Evolutionary conservation across 2,888 invertebrate genomes (phyloP).

Genomic region (Diaprepes abbreviatus): DNA sequence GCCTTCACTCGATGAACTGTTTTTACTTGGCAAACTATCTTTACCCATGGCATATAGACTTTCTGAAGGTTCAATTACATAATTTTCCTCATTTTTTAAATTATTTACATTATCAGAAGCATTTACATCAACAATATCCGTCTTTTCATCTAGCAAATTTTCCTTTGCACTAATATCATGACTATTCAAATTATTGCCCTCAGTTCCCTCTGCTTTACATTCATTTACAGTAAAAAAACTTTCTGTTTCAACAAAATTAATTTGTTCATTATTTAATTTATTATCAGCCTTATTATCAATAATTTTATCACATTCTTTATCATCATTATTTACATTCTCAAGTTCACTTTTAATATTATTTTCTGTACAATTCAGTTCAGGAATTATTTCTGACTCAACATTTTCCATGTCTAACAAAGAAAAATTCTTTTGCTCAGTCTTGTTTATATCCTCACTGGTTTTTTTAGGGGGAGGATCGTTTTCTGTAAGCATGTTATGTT

Average conservation of each 20-base stretch:
- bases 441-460: constrained; percentile 19
- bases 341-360: constrained; percentile 13
- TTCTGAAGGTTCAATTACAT: constrained; percentile 22
- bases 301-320: constrained; percentile 37
- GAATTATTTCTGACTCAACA: constrained; percentile 4
- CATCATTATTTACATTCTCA: constrained; percentile 25
- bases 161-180: constrained; percentile 19
- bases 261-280: constrained; percentile 23
- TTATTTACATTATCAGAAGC: constrained; percentile 1
- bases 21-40: neutral
- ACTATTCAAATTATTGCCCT: constrained; percentile 18
- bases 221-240: constrained; percentile 15
- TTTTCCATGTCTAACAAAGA: constrained; percentile 24
- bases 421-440: constrained; percentile 28
- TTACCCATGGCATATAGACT: constrained; percentile 16
- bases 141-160: constrained; percentile 3
- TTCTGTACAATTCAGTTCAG: constrained; percentile 18
- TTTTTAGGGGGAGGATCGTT: neutral
- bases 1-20: neutral
- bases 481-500: neutral
- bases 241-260: constrained; percentile 17
- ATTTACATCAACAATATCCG: constrained; percentile 30
- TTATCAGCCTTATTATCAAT: constrained; percentile 37
- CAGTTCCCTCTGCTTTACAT: neutral
- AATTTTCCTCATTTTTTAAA: constrained; percentile 15